phyloP scores from a whole-genome alignment of 2,113 vertebrate species.

The Balaenoptera acutorostrata region DNA sequence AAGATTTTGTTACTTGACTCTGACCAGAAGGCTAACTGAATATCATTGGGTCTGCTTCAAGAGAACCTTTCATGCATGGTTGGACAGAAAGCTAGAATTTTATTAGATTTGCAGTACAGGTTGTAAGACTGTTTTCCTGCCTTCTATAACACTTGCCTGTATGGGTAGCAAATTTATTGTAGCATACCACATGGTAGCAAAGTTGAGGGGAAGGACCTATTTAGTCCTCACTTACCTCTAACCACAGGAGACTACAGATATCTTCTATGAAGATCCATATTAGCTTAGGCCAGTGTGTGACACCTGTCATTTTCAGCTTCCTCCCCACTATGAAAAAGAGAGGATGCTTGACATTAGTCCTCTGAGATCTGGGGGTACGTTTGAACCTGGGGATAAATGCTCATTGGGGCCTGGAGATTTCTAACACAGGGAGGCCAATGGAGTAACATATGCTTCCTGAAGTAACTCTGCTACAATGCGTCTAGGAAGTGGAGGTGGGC shows the following conservation, averaged over 20 bases:
- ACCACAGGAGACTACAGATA: neutral
- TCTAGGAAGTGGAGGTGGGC: neutral
- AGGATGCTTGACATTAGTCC: neutral
- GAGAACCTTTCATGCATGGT: neutral
- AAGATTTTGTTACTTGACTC: neutral
- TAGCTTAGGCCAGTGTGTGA: neutral
- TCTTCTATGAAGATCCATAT: neutral
- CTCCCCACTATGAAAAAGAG: neutral
- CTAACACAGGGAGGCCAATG: neutral
- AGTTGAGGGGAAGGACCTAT: neutral
- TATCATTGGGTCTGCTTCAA: neutral
- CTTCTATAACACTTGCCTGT: neutral
- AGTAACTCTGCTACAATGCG: neutral
- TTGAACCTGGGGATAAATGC: neutral
- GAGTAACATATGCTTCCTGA: neutral
- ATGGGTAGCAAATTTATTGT: neutral
- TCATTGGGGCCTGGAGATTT: neutral
- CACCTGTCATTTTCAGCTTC: neutral
- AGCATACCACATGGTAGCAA: neutral
- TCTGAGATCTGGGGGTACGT: neutral
- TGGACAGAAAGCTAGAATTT: slow-evolving; percentile 14
- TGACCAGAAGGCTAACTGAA: neutral
- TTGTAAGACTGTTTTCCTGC: neutral
- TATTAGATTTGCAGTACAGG: neutral
- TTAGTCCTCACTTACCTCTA: neutral